Base-by-base conservation (phyloP, 1,140 invertebrate genomes). In the Pseudomyrmex dendroicus region DNA sequence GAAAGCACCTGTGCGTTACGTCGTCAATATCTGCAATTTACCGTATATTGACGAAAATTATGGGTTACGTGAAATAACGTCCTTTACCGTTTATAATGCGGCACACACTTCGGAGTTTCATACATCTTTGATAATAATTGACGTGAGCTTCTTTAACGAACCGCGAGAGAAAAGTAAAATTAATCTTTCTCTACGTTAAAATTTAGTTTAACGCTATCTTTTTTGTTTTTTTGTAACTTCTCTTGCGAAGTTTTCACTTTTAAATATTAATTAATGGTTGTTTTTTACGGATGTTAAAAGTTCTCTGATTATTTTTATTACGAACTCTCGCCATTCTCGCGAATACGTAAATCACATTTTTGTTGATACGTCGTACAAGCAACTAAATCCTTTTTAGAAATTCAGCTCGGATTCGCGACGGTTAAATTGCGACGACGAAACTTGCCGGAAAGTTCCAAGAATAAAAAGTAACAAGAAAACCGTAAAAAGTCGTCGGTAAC, bases 401-500 rank as follows among this genome's bases (percentile, higher is more conserved):
- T 78, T 67, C 44, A 57, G 17, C 17, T 12, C 25, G 61, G 35
- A 15, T 64, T 15, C 25, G 25, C 20, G 20, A 54, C 50, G 7
- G 35, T 13, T 68, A 5, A 44, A 76, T 13, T 22, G 20, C 15
- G 46, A 2, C 25, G 63, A 17, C 44, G 35, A 17, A 3, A 15
- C 20, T 59, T 70, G 12, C 17, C n/a, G 20, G 25, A 48, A 61
- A 59, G 44, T 68, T 17, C 2, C 25, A 64, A 35, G 72, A 72
- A 70, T 7, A 13, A 15, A 63, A 44, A 44, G n/a, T 56, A 66
- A 64, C 25, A 59, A 70, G 64, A 70, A 78, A 68, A 48, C 25
- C 44, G 66, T 56, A 59, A 8, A 78, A 78, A 78, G 22, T 80
- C 66, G 52, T 59, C 17, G 54, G 44, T 72, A 70, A 78, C 20